Base-by-base conservation (phyloP, 2,113 vertebrate genomes). In the Nycticryphes semicollaris region DNA sequence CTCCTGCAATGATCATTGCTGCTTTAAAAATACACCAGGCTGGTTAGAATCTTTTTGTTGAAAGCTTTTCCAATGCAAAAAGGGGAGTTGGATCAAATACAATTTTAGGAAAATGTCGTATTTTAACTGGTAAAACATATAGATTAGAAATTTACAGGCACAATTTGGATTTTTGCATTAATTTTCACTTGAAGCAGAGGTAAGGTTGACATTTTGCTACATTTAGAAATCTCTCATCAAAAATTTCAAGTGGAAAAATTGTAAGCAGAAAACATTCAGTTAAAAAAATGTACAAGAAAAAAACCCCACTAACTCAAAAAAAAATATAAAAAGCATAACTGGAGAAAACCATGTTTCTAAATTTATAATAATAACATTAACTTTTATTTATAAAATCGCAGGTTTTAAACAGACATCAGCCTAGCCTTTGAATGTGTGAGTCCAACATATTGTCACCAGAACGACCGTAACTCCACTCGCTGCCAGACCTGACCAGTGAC, bases 1-100 rank as follows among this genome's bases (percentile, higher is more conserved):
- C 93, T 90, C 43, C 68, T 92, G 83, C 83, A 92, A 84, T 0
- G 4, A 95, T 84, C 80, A 56, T 41, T 82, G 83, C 92, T 84
- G 74, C 43, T 92, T 92, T 93, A 94, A 96, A 96, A 93, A 96
- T 87, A 96, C 89, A 93, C 28, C 88, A 76, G 24, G 76, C 48
- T 89, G 76, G 51, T 92, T 94, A 70, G 74, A 94, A 78, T 75
- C 69, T 82, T 91, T 80, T 50, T 72, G 59, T 62, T 70, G 90
- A 81, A 92, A 84, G 37, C 28, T 53, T 51, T 89, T 94, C 86
- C 83, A 89, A 93, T 78, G 47, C 51, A 70, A 90, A 92, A 90
- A 56, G 17, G 39, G 47, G 48, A 89, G 17, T 41, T 92, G 77
- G 88, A 84, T 75, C 41, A 56, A 90, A 67, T 12, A 47, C 28